Percentiles rank a stretch among this genome's conserved stretches.
Evolutionary conservation across 2,113 vertebrate species (phyloP).

Genomic region (Peromyscus californicus): DNA sequence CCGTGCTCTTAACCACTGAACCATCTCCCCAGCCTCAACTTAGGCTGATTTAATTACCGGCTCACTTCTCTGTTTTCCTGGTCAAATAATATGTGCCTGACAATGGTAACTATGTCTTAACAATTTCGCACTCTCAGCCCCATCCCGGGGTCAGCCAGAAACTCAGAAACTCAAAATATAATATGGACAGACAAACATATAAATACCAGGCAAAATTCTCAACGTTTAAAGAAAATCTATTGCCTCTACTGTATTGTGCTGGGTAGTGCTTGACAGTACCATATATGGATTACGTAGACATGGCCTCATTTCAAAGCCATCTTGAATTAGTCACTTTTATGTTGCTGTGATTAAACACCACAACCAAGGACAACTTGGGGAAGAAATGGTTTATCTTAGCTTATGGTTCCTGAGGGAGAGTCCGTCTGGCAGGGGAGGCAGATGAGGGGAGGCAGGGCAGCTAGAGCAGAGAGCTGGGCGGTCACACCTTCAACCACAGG

Average conservation of each 20-base stretch:
- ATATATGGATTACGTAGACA: background rate
- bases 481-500: background rate
- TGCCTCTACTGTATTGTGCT: background rate
- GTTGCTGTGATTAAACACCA: background rate
- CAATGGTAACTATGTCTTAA: background rate
- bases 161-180: constrained; percentile 31
- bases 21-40: background rate
- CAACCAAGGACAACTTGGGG: background rate
- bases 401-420: background rate
- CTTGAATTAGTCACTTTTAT: background rate
- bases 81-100: background rate
- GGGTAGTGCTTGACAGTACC: constrained; percentile 27
- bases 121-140: background rate
- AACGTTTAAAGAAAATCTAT: constrained; percentile 56
- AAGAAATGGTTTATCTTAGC: background rate
- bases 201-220: constrained; percentile 29
- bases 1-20: background rate
- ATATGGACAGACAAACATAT: constrained; percentile 1
- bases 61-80: background rate
- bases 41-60: background rate
- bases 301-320: background rate
- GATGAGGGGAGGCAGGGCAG: no score
- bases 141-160: background rate
- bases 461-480: background rate
- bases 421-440: background rate